phyloP scores from a whole-genome alignment of 2,888 invertebrate species.

The Proisotoma minuta region DNA sequence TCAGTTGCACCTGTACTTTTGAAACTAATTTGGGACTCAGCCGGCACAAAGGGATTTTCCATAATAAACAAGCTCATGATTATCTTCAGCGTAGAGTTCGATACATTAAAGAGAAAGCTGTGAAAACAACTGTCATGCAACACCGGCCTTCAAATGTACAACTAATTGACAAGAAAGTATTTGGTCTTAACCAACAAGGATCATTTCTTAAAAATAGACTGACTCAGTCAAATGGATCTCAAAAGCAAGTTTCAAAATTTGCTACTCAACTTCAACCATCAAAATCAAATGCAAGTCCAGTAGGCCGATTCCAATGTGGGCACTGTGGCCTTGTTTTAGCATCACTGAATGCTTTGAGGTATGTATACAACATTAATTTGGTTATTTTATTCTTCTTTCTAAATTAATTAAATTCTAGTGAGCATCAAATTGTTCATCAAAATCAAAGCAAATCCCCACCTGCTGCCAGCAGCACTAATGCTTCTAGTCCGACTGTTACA shows the following conservation, averaged over 20 bases:
- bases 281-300: not conserved
- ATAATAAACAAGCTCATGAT: not conserved
- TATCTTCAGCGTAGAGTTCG: not conserved
- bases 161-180: not conserved
- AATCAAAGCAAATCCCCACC: not conserved
- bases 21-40: not conserved
- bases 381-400: not conserved
- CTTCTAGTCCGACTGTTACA: not conserved
- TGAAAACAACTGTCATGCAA: not conserved
- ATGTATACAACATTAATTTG: not conserved
- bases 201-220: not conserved
- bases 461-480: not conserved
- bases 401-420: not conserved
- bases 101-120: not conserved
- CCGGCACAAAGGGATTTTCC: conserved; percentile 9
- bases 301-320: conserved; percentile 10
- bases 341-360: not conserved
- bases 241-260: not conserved
- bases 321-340: not conserved
- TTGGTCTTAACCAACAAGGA: not conserved
- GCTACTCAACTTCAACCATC: too few species aligned
- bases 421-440: conserved; percentile 1
- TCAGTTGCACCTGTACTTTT: conserved; percentile 10
- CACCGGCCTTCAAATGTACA: not conserved
- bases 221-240: not conserved